These are phyloP conservation scores for Leucoraja erinaceus DNA, from an alignment of 2,113 vertebrate species.

Conservation along the genomic window DNA sequence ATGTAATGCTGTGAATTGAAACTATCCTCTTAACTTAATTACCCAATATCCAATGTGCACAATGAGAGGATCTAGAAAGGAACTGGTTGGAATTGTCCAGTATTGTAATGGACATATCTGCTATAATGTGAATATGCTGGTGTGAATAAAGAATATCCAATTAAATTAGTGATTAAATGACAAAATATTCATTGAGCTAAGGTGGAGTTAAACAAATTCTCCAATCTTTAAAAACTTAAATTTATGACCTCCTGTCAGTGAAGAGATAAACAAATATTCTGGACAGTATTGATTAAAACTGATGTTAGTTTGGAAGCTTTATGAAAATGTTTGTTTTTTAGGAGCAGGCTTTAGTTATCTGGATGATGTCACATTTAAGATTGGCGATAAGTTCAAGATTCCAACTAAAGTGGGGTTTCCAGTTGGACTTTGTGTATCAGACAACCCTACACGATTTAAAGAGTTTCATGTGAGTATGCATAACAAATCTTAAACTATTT, in stretches of 20 bases:
- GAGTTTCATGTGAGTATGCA: slow-evolving; percentile 68
- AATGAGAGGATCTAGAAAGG: background rate
- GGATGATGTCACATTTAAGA: slow-evolving; percentile 94
- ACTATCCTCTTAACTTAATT: background rate
- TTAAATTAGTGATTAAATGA: background rate
- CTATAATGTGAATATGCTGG: background rate
- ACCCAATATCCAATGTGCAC: background rate
- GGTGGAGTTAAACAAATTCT: background rate
- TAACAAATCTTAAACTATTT: background rate
- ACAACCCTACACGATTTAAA: slow-evolving; percentile 64
- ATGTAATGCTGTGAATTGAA: background rate
- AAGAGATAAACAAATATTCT: background rate
- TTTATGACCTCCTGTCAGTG: background rate
- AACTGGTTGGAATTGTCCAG: background rate
- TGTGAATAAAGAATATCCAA: background rate
- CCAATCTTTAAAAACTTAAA: background rate
- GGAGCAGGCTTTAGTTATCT: slow-evolving; percentile 95
- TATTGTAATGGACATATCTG: background rate
- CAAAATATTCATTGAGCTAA: background rate
- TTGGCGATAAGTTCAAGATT: slow-evolving; percentile 87
- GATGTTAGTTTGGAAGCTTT: background rate
- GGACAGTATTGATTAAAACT: background rate
- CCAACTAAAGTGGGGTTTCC: slow-evolving; percentile 90
- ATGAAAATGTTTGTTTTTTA: slow-evolving; percentile 48
- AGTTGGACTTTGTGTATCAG: slow-evolving; percentile 78